Percentiles rank a stretch among this genome's conserved stretches.
Evolutionary conservation across 2,113 vertebrate species (phyloP).

Genomic region (Melanerpes aurifrons): DNA sequence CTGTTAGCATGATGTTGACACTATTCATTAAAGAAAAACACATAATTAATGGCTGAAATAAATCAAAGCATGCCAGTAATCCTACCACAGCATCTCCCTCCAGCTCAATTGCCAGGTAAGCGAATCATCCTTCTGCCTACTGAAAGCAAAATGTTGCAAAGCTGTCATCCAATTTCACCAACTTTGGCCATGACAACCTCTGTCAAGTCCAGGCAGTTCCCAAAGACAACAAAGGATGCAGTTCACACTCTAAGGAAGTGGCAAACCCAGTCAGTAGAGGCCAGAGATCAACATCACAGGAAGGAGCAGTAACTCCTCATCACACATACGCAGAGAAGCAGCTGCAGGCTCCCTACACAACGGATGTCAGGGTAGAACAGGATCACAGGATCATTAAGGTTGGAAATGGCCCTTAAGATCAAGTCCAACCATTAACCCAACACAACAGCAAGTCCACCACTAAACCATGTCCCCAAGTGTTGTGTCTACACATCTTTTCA

Average conservation of each 20-base stretch:
- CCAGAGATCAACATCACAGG: not conserved
- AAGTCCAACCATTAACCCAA: not conserved
- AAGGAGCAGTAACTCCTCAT: not conserved
- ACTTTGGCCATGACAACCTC: not conserved
- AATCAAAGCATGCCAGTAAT: not conserved
- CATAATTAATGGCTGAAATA: not conserved
- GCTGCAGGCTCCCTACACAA: not conserved
- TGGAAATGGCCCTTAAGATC: not conserved
- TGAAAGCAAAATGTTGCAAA: not conserved
- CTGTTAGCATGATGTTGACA: not conserved
- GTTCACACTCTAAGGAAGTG: not conserved
- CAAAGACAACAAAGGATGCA: not conserved
- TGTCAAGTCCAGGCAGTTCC: not conserved
- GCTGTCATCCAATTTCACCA: not conserved
- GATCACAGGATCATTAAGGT: not conserved
- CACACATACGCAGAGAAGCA: not conserved
- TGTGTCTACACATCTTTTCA: not conserved
- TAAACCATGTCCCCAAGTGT: not conserved
- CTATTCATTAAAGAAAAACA: not conserved
- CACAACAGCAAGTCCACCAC: not conserved
- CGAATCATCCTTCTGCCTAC: not conserved
- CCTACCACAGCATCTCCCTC: not conserved
- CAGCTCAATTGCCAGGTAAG: not conserved
- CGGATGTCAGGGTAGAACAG: not conserved
- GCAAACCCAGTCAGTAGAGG: not conserved